phyloP scores from a whole-genome alignment of 2,797 vertebrate species.

The Kryptopterus vitreolus region DNA sequence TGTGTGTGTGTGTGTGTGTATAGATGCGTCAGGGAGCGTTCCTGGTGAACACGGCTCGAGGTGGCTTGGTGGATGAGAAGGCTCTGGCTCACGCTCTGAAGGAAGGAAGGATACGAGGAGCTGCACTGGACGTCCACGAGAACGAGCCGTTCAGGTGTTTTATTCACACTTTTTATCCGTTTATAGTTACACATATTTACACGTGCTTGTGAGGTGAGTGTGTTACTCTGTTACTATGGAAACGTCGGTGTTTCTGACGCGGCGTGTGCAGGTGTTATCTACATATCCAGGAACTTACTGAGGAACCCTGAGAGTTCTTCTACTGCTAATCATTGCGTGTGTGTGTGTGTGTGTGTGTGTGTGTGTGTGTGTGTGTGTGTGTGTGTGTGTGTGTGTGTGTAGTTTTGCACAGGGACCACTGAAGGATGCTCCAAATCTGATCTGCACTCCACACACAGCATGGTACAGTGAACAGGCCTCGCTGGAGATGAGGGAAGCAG shows the following conservation, averaged over 20 bases:
- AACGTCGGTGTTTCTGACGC: too few species aligned
- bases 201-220: too few species aligned
- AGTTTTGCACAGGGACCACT: conserved; percentile 93
- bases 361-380: conserved; percentile 15
- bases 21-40: conserved; percentile 88
- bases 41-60: conserved; percentile 83
- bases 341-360: not conserved
- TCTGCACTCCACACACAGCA: conserved; percentile 95
- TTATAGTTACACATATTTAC: too few species aligned
- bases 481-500: conserved; percentile 95
- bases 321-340: not conserved
- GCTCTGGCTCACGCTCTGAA: conserved; percentile 86
- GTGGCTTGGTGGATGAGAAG: conserved; percentile 87
- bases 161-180: not conserved
- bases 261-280: too few species aligned
- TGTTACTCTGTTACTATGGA: not conserved
- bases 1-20: conserved; percentile 35
- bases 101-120: conserved; percentile 86
- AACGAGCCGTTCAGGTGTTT: conserved; percentile 82
- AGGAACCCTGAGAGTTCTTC: not conserved
- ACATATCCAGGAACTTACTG: not conserved
- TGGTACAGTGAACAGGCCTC: conserved; percentile 98
- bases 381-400: conserved; percentile 27
- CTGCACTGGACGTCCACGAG: conserved; percentile 85
- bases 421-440: conserved; percentile 95